Conservation (phyloP, 1,140 invertebrate species). For the Monochamus saltuarius region DNA sequence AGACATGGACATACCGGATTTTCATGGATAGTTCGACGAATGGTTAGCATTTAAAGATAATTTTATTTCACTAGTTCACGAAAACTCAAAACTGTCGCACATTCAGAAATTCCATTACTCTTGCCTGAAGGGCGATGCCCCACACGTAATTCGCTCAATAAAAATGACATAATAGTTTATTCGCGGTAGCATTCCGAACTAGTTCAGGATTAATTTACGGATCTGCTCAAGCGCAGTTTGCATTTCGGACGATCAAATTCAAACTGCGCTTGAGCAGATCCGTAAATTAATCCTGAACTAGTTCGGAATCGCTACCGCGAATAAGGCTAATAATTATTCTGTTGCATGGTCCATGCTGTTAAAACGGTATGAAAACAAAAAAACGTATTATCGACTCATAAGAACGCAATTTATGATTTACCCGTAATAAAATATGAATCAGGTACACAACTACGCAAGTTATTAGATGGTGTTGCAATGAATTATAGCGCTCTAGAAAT, state of each 20-base stretch:
- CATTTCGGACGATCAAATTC: too few species aligned
- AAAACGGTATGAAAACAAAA: conserved; percentile 41
- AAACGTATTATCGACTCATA: conserved; percentile 38
- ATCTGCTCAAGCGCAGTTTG: too few species aligned
- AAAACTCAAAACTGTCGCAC: background rate
- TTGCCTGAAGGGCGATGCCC: conserved; percentile 34
- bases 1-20: conserved; percentile 12
- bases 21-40: conserved; percentile 28
- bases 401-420: conserved; percentile 35
- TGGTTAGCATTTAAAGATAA: conserved; percentile 32
- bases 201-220: too few species aligned
- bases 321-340: conserved; percentile 41
- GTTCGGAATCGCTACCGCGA: too few species aligned
- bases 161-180: conserved; percentile 32
- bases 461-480: conserved; percentile 29
- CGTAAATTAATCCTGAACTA: too few species aligned
- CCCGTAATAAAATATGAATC: conserved; percentile 31
- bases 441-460: conserved; percentile 17
- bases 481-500: conserved; percentile 29
- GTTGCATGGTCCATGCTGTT: conserved; percentile 41
- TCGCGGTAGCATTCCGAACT: too few species aligned
- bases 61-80: conserved; percentile 1
- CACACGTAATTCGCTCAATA: conserved; percentile 32
- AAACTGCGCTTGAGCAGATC: too few species aligned
- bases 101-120: conserved; percentile 42